Base-by-base conservation (phyloP, 2,797 vertebrate species). In the Sphenopsis melanotis region DNA sequence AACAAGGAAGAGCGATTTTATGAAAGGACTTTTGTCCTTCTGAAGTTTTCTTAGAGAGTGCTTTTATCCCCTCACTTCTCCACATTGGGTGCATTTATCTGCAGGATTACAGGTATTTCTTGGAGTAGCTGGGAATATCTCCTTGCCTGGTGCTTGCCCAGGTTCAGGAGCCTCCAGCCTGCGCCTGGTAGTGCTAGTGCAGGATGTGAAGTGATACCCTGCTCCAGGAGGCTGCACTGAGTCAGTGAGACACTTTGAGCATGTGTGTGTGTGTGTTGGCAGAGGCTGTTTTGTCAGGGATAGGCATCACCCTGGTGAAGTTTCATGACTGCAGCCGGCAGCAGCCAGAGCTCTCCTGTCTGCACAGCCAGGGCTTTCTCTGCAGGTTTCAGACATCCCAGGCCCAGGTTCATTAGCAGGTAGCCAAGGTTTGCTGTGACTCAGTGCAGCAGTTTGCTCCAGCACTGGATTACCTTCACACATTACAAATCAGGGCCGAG, bases 271-370 rank as follows among this genome's bases (percentile, higher is more conserved):
- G 6, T 2, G 4, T 41, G n/a, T 15, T 71, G 26, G 19, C 3
- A 1, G 74, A n/a, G n/a, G 9, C 53, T 57, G 27, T 53, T 81
- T 49, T 61, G 50, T n/a, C 4, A 1, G n/a, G 50, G 36, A 20
- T 42, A 1, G 0, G 59, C 0, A 0, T 84, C 68, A 46, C 21
- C 53, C 55, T 46, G 0, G 0, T 34, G 66, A 21, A 69, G 63
- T 79, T 82, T 32, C 7, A 2, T 1, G 29, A 34, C 69, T 57
- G 50, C 37, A 34, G 3, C 13, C 3, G 0, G 60, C 57, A 88
- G 68, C 76, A 50, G 61, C 19, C 5, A 1, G 52, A n/a, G 23
- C 50, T 65, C 39, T 59, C 61, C 46, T 7, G 8, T 29, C 9
- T 9, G 84, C 32, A 0, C 34, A 63, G n/a, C 74, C 74, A 1